Conservation (phyloP, 2,888 invertebrate genomes). For the Drepana falcataria region DNA sequence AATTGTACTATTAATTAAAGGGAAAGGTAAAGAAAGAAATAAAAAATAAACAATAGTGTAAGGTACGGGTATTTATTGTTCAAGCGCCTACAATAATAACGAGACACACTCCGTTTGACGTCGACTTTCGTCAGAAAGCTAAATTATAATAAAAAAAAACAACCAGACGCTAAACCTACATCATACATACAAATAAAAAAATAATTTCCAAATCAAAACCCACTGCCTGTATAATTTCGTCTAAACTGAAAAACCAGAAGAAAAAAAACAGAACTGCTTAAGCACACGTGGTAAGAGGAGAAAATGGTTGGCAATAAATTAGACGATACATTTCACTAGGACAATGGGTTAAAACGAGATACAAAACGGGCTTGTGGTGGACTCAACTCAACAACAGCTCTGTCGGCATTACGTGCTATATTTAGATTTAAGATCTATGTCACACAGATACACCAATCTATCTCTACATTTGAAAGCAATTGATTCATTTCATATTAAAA, state of each 20-base stretch:
- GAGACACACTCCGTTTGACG: conserved; percentile 60
- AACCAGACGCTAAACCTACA: conserved; percentile 49
- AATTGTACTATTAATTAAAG: neutral
- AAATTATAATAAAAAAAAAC: conserved; percentile 52
- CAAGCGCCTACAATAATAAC: conserved; percentile 72
- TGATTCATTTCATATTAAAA: no score
- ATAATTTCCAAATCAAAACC: conserved; percentile 42
- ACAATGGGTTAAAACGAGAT: conserved; percentile 13
- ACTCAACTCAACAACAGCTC: neutral
- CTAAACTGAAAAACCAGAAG: conserved; percentile 17
- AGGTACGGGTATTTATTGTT: conserved; percentile 76
- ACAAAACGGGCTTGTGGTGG: neutral
- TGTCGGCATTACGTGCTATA: neutral
- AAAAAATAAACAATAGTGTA: conserved; percentile 43
- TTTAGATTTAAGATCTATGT: no score
- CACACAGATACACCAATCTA: no score
- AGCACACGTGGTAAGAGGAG: conserved; percentile 10
- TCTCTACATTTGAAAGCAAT: no score
- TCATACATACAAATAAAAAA: conserved; percentile 34
- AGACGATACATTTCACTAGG: conserved; percentile 5
- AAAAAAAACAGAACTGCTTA: conserved; percentile 20
- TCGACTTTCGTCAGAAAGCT: conserved; percentile 51
- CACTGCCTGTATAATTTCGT: conserved; percentile 52
- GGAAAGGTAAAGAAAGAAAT: conserved; percentile 12
- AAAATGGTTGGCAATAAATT: conserved; percentile 6